Evolutionary conservation across 2,888 invertebrate species (phyloP), one percentile per base, ranked within the genome.

Genomic region (Eulithis prunata): DNA sequence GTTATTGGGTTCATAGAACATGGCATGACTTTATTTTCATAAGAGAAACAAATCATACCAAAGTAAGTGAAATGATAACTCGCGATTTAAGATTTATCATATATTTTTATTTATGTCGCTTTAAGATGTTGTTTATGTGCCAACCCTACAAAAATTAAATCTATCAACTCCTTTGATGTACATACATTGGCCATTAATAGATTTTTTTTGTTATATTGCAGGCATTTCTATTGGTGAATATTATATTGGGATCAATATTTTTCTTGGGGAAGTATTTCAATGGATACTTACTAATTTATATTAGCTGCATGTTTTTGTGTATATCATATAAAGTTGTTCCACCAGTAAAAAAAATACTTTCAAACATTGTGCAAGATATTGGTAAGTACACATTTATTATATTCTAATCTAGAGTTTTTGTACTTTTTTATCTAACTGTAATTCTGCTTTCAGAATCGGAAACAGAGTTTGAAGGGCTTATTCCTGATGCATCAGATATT

Each of bases 201-300:
- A 52, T 53, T 38, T 41, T 32, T 47, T 4, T 53, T 28, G 32
- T 43, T 47, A 49, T 28, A 67, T 91, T 91, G 66, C 88, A 93
- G 93, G 91, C 91, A 64, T 93, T 90, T 77, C 71, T 93, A 65
- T 72, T 90, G 69, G 78, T 87, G 54, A 89, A 90, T 75, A 87
- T 91, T 71, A 75, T 85, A 68, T 77, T 91, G 66, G 81, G 84
- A 54, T 65, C 81, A 62, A 69, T 83, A 60, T 87, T 90, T 70
- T 65, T 90, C 46, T 75, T 84, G 73, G 90, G 88, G 70, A 88
- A 84, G 74, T 89, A 84, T 75, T 78, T 87, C 49, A 88, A 81
- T 84, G 90, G 90, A 64, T 91, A 90, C 74, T 68, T 84, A 68
- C 69, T 91, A 66, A 74, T 82, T 62, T 92, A 92, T 74, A 66